Evolutionary conservation across 2,113 vertebrate genomes (phyloP).

Genomic region (Eolophus roseicapilla): DNA sequence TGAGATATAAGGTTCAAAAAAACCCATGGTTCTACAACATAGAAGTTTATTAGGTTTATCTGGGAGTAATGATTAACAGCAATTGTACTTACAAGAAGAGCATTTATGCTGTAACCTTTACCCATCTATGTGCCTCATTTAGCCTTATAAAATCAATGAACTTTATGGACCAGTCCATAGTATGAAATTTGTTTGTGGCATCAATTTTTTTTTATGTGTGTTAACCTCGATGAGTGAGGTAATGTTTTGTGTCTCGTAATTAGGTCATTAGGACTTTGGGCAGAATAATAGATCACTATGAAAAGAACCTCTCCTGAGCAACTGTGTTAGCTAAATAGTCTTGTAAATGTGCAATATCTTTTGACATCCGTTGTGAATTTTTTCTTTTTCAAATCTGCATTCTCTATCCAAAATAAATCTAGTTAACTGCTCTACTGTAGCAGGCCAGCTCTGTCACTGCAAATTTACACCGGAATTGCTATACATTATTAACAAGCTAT

Average conservation of each 20-base stretch:
- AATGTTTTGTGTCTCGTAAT: background rate
- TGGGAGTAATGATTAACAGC: background rate
- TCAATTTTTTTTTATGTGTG: background rate
- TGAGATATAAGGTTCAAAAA: constrained; percentile 9
- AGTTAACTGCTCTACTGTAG: constrained; percentile 70
- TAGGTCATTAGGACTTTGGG: background rate
- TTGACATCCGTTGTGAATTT: constrained; percentile 46
- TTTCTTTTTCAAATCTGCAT: constrained; percentile 61
- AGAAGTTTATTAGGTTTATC: constrained; percentile 21
- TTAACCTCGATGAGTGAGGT: background rate
- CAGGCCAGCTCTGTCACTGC: constrained; percentile 63
- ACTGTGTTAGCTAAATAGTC: background rate
- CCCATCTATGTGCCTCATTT: background rate
- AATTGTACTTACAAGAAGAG: background rate
- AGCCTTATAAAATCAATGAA: background rate
- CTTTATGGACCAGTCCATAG: background rate
- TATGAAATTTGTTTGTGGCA: background rate
- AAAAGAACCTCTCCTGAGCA: background rate
- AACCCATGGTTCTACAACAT: background rate
- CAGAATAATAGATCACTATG: background rate
- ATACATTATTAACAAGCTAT: constrained; percentile 83
- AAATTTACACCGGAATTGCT: constrained; percentile 75
- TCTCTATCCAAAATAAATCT: constrained; percentile 76
- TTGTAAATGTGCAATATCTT: constrained; percentile 35
- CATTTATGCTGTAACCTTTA: constrained; percentile 2